Percentiles rank a stretch among this genome's conserved stretches.
Evolutionary conservation across 2,797 vertebrate genomes (phyloP).

Genomic region (Lophius americanus): DNA sequence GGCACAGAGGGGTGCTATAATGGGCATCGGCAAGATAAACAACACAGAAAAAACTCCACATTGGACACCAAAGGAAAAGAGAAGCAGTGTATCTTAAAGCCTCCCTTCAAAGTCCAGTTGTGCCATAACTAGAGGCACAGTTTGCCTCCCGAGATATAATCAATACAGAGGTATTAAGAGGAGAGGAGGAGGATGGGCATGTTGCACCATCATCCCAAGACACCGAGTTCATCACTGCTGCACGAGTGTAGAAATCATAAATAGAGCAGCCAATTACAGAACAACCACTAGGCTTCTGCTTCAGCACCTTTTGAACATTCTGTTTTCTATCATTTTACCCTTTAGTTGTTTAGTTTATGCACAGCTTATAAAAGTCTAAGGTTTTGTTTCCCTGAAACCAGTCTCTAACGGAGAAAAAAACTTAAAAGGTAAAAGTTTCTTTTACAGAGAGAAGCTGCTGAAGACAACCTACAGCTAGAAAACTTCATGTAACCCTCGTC

Average conservation of each 20-base stretch:
- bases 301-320: conserved; percentile 1
- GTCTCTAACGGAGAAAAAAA: conserved; percentile 25
- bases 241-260: conserved; percentile 24
- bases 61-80: not conserved
- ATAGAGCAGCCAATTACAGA: conserved; percentile 48
- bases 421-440: not conserved
- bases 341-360: conserved; percentile 11
- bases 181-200: conserved; percentile 17
- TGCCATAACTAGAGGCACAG: conserved; percentile 17
- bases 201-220: conserved; percentile 16
- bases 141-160: conserved; percentile 38
- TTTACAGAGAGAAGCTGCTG: not conserved
- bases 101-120: conserved; percentile 6
- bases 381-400: not conserved
- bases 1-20: not conserved
- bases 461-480: not conserved
- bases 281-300: conserved; percentile 16
- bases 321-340: conserved; percentile 17
- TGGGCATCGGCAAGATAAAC: not conserved
- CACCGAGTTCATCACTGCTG: conserved; percentile 8
- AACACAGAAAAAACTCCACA: not conserved
- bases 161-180: conserved; percentile 26
- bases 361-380: not conserved
- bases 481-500: conserved; percentile 23
- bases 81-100: conserved; percentile 13